A percentile compares a stretch with the other conserved stretches of the same genome.
Conservation (phyloP, 2,113 vertebrate genomes). For the Tapirus terrestris region DNA sequence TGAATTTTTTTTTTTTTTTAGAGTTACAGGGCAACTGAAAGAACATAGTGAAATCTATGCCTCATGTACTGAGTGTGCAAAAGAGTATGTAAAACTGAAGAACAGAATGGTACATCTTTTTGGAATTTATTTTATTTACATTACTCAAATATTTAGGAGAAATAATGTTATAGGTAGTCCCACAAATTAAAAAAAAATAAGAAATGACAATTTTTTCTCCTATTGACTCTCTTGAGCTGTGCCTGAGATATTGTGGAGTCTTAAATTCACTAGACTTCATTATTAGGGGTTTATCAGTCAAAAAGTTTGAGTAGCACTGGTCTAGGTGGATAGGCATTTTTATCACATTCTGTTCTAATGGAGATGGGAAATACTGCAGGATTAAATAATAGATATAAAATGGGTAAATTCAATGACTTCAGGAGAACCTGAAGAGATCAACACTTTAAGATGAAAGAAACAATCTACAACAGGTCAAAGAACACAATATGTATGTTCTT, state of each 20-base stretch:
- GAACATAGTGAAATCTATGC: background rate
- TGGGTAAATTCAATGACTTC: background rate
- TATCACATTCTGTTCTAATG: background rate
- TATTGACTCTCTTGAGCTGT: background rate
- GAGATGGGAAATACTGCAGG: background rate
- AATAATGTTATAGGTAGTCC: background rate
- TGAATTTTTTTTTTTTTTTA: background rate
- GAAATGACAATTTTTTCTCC: background rate
- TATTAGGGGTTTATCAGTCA: background rate
- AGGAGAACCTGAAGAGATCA: background rate
- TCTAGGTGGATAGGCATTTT: background rate
- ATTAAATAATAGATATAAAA: background rate
- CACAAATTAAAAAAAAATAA: background rate
- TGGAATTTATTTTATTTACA: background rate
- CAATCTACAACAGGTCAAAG: background rate
- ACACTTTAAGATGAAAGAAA: background rate
- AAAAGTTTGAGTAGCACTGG: background rate
- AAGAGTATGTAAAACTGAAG: background rate
- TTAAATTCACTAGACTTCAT: background rate
- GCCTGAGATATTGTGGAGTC: rapidly evolving
- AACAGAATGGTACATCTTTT: background rate
- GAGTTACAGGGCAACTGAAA: background rate
- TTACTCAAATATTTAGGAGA: background rate
- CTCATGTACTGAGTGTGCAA: background rate
- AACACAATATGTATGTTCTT: background rate